Conservation (phyloP, 2,888 invertebrate genomes). For the Eristalis pertinax region DNA sequence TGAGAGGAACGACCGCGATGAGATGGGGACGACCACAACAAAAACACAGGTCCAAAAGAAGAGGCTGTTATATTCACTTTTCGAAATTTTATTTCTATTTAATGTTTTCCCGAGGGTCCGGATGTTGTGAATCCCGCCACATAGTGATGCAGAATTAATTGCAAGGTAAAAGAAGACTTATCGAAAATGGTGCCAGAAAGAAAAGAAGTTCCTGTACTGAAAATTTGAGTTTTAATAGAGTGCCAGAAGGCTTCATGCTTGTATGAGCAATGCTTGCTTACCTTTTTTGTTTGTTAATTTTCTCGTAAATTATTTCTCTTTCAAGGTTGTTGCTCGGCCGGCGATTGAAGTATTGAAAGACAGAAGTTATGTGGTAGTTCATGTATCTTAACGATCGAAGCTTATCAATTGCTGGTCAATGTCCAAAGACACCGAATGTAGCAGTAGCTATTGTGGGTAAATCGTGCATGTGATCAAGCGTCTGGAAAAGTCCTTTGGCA, state of each 20-base stretch:
- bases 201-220: conserved; percentile 26
- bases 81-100: conserved; percentile 64
- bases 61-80: conserved; percentile 13
- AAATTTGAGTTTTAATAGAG: conserved; percentile 27
- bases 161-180: conserved; percentile 18
- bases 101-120: conserved; percentile 61
- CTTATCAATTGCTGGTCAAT: too few relatives aligned
- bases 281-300: not conserved
- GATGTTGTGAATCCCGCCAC: conserved; percentile 53
- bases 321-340: too few relatives aligned
- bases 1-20: not conserved
- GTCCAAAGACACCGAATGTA: too few relatives aligned
- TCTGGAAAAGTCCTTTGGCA: too few relatives aligned
- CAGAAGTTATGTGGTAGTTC: too few relatives aligned
- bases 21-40: too few relatives aligned
- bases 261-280: conserved; percentile 5
- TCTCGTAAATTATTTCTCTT: too few relatives aligned
- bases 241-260: conserved; percentile 45
- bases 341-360: too few relatives aligned
- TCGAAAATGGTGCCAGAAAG: conserved; percentile 44
- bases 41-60: too few relatives aligned
- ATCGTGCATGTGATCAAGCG: too few relatives aligned
- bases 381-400: too few relatives aligned
- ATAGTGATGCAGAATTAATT: conserved; percentile 62
- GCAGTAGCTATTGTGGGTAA: too few relatives aligned